Evolutionary conservation across 2,888 invertebrate species (phyloP).

Genomic region (Argyresthia goedartella): DNA sequence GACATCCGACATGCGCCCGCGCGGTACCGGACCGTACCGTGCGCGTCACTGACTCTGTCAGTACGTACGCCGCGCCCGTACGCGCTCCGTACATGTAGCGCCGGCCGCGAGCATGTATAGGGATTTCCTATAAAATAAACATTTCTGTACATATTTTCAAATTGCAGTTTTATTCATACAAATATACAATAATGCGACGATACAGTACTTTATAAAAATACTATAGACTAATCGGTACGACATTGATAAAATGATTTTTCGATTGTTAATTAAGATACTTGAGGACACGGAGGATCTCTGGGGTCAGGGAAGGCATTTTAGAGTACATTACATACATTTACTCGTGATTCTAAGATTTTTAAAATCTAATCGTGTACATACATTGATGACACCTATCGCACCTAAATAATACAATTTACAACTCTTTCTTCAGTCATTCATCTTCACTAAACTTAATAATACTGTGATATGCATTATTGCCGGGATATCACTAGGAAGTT

Average conservation of each 20-base stretch:
- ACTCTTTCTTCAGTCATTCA: slow-evolving; percentile 41
- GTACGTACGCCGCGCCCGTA: slow-evolving; percentile 37
- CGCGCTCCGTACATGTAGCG: slow-evolving; percentile 43
- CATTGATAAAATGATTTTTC: slow-evolving; percentile 4
- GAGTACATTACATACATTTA: slow-evolving; percentile 24
- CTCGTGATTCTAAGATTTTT: slow-evolving; percentile 36
- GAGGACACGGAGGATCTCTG: slow-evolving; percentile 23
- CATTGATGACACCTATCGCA: neutral
- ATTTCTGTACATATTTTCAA: slow-evolving; percentile 68
- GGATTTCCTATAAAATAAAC: slow-evolving; percentile 63
- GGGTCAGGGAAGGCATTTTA: slow-evolving; percentile 20
- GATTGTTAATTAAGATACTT: slow-evolving; percentile 20
- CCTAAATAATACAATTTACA: slow-evolving; percentile 23
- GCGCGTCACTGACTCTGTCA: too few relatives aligned
- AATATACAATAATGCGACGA: slow-evolving; percentile 6
- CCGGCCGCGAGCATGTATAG: slow-evolving; percentile 50
- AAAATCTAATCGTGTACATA: slow-evolving; percentile 35
- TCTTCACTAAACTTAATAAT: slow-evolving; percentile 23
- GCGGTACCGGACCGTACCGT: too few relatives aligned
- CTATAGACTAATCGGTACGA: slow-evolving; percentile 13
- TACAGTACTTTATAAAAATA: slow-evolving; percentile 33
- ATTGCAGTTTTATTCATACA: slow-evolving; percentile 54
- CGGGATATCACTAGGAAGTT: slow-evolving; percentile 49
- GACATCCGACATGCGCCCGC: too few relatives aligned
- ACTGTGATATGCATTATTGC: slow-evolving; percentile 64